Conservation (phyloP, 2,113 vertebrate genomes). For the Psophia crepitans region DNA sequence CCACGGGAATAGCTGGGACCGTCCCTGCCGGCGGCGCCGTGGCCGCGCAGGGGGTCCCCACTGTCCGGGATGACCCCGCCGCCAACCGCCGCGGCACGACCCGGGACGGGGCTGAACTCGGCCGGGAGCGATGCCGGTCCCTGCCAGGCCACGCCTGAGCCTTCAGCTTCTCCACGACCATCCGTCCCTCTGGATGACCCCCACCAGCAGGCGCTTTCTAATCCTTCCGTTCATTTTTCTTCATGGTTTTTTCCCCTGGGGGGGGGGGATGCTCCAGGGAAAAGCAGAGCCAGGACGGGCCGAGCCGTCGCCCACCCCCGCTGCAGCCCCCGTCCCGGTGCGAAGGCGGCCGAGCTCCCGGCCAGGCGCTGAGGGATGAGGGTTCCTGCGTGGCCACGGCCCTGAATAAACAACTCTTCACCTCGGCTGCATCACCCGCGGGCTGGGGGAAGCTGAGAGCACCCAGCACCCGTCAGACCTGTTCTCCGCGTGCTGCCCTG, state of each 20-base stretch:
- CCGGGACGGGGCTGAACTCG: not conserved
- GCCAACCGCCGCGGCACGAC: not conserved
- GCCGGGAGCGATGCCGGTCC: not conserved
- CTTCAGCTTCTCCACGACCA: not conserved
- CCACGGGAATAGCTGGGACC: not conserved
- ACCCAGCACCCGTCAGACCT: not conserved
- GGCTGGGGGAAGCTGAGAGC: not conserved
- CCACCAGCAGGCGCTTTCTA: not conserved
- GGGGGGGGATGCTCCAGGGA: not conserved
- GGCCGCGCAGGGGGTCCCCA: not conserved
- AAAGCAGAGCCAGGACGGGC: not conserved
- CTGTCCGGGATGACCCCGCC: not conserved
- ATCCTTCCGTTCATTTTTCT: accelerated
- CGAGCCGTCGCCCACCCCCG: accelerated
- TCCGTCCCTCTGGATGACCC: not conserved
- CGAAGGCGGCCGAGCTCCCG: not conserved
- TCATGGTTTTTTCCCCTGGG: not conserved
- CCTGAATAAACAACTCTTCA: not conserved
- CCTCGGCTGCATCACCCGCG: not conserved
- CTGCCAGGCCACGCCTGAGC: not conserved
- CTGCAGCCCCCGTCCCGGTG: not conserved
- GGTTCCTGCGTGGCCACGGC: not conserved
- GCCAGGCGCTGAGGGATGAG: not conserved
- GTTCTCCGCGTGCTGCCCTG: not conserved
- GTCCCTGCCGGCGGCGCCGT: not conserved